Evolutionary conservation across 2,113 vertebrate genomes (phyloP), one percentile per base, ranked within the genome.

Genomic region (Apus apus): DNA sequence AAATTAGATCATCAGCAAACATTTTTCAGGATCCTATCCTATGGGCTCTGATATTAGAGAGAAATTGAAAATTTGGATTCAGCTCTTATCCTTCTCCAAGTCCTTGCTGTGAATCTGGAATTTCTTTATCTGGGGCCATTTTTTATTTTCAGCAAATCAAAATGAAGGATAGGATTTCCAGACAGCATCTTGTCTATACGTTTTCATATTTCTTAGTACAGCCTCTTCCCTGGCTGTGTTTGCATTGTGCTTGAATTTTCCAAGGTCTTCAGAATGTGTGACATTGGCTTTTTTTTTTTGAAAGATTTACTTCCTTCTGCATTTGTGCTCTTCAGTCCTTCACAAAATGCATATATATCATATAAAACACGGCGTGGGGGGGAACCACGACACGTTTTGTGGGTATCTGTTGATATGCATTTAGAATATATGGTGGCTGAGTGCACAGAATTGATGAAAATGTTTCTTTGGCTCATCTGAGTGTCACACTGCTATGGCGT

Each of bases 401-500:
- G 21, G 34, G 20, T 34, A 13, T 68, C 56, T 54, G 15, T 60
- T 93, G 45, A 36, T 29, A 85, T 6, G 68, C 87, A 87, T 89
- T 61, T 60, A 45, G 45, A 82, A 38, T 61, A 25, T 34, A 38
- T 62, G 65, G 20, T 68, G 82, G 54, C 68, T 87, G 19, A 15
- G 14, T 82, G 91, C 66, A 23, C 53, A 68, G 89, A 81, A 92
- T 54, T 96, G 93, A 94, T 95, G 64, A 51, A 54, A 87, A 66
- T 60, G 54, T 68, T 95, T 93, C 50, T 91, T 72, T 79, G 51
- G 29, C 87, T 93, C 56, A 15, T 71, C 68, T 34, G 62, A 72
- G 46, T 56, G 81, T 73, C 65, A 54, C 50, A 22, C n/a, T 56
- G 51, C 70, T 85, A 1, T 0, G 11, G 46, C 0, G 3, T 15